Percentiles rank a stretch among this genome's conserved stretches.
Evolutionary conservation across 2,888 invertebrate species (phyloP).

Genomic region (Mactromeris polynyma): DNA sequence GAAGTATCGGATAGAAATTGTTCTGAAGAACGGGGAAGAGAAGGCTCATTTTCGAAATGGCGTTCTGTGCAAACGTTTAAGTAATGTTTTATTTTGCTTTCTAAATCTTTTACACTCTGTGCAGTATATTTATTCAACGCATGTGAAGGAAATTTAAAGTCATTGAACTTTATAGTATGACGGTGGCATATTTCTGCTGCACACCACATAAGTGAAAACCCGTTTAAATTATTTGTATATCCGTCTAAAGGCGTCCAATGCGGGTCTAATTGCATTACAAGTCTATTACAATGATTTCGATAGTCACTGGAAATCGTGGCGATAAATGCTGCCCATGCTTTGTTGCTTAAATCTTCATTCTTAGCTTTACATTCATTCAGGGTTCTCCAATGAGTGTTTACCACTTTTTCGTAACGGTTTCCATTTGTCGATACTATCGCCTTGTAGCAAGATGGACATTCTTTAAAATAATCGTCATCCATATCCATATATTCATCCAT

Average conservation of each 20-base stretch:
- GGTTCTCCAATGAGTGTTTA: conserved; percentile 85
- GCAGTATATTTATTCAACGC: not conserved
- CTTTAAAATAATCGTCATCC: conserved; percentile 76
- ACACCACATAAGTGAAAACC: not conserved
- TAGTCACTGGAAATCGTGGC: too few relatives aligned
- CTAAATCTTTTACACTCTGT: not conserved
- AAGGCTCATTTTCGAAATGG: not conserved
- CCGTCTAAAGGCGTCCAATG: not conserved
- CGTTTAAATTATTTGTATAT: not conserved
- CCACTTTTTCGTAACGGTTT: conserved; percentile 89
- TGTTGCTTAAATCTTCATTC: not conserved
- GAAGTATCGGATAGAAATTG: not conserved
- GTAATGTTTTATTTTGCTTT: not conserved
- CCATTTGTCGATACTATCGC: conserved; percentile 88
- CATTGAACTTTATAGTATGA: not conserved
- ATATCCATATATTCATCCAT: conserved; percentile 87
- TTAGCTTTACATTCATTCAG: not conserved
- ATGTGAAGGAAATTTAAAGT: not conserved
- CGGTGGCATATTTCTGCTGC: not conserved
- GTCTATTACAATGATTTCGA: too few relatives aligned
- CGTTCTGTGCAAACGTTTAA: not conserved
- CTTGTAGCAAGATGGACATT: conserved; percentile 90
- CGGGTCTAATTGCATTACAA: too few relatives aligned
- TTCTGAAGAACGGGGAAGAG: not conserved
- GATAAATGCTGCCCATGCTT: not conserved